These are phyloP conservation scores for Elephas maximus DNA, from an alignment of 2,113 vertebrate species.

Conservation along the genomic window DNA sequence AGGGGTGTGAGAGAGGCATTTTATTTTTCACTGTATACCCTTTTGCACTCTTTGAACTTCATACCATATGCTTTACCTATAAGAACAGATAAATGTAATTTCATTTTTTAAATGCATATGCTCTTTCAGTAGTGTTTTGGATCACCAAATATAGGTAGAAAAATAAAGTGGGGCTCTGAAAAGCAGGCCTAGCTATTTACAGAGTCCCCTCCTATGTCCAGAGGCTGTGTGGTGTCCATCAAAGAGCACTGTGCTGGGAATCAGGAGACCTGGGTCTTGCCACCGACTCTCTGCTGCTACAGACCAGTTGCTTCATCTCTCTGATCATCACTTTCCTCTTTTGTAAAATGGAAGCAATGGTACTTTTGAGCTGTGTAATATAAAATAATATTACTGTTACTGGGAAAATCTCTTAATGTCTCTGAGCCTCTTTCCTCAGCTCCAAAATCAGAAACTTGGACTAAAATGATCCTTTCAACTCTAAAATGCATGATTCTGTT, in stretches of 20 bases:
- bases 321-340: conserved; percentile 35
- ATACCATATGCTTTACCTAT: neutral
- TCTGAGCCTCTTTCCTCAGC: conserved; percentile 3
- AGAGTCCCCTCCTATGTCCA: neutral
- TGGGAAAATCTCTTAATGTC: neutral
- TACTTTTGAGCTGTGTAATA: neutral
- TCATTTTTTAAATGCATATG: neutral
- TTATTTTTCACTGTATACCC: neutral
- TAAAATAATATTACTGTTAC: neutral
- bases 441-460: conserved; percentile 20
- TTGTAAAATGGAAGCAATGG: neutral
- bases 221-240: neutral
- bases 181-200: neutral
- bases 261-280: neutral
- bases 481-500: neutral
- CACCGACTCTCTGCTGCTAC: neutral
- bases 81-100: conserved; percentile 27
- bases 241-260: neutral
- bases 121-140: neutral
- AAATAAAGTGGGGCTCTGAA: neutral
- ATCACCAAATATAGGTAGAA: neutral
- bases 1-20: neutral
- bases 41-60: neutral
- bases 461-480: conserved; percentile 46
- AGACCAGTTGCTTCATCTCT: neutral